Evolutionary conservation across 2,888 invertebrate species (phyloP).

Genomic region (Rambutsinella grinnellia): DNA sequence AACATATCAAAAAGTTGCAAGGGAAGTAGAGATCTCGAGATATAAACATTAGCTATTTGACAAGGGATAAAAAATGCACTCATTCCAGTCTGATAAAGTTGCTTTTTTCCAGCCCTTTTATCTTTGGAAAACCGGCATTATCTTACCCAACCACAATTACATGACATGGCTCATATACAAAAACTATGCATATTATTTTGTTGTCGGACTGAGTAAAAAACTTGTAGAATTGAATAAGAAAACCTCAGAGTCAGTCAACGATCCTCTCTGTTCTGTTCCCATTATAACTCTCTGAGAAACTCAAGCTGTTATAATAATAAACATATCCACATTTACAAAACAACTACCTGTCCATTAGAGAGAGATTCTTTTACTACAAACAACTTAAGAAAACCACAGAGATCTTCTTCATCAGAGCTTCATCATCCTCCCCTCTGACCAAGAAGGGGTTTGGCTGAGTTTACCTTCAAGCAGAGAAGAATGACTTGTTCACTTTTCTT

Average conservation of each 20-base stretch:
- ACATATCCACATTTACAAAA: conserved; percentile 50
- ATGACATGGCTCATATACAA: neutral
- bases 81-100: neutral
- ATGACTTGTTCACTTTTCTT: neutral
- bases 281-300: conserved; percentile 43
- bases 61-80: neutral
- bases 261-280: conserved; percentile 39
- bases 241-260: conserved; percentile 41
- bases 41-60: neutral
- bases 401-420: conserved; percentile 2
- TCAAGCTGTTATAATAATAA: conserved; percentile 52
- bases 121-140: neutral
- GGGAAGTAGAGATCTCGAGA: neutral
- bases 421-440: neutral
- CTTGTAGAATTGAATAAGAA: neutral
- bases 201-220: neutral
- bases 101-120: neutral
- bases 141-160: neutral
- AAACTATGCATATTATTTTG: neutral
- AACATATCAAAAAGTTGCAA: too few species aligned
- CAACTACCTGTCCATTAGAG: conserved; percentile 34
- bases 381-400: conserved; percentile 31
- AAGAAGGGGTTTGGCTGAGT: neutral
- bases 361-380: conserved; percentile 19
- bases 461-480: neutral